Percentiles rank a stretch among this genome's conserved stretches.
These are phyloP conservation scores for Psilanteris sp. DNA, from an alignment of 1,140 invertebrate genomes.

Conservation along the genomic window DNA sequence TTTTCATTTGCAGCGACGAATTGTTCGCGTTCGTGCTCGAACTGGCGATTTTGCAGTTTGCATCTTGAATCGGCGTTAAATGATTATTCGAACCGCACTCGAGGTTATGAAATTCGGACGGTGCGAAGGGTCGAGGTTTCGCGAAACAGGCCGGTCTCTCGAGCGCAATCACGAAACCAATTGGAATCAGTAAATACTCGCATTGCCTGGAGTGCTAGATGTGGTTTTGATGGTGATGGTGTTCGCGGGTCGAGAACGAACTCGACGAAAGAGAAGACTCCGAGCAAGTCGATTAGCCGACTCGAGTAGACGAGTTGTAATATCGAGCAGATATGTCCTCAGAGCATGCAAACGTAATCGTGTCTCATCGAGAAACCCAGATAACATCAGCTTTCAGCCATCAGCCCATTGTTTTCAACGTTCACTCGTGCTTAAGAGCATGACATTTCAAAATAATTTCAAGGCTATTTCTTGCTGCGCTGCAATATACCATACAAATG, in stretches of 20 bases:
- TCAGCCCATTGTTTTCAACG: slow-evolving; percentile 31
- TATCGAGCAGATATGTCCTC: slow-evolving; percentile 72
- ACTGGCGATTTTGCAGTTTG: too few relatives aligned
- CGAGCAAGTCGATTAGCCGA: slow-evolving; percentile 56
- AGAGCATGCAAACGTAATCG: slow-evolving; percentile 72
- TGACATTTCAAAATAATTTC: too few relatives aligned
- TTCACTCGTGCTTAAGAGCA: background rate
- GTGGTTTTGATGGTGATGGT: slow-evolving; percentile 53
- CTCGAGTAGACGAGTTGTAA: slow-evolving; percentile 66
- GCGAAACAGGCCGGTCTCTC: slow-evolving; percentile 63
- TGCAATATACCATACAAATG: too few relatives aligned
- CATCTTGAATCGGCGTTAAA: too few relatives aligned
- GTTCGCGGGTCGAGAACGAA: slow-evolving; percentile 58
- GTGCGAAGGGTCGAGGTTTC: slow-evolving; percentile 30
- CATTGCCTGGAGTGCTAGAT: slow-evolving; percentile 57
- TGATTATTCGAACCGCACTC: slow-evolving; percentile 54
- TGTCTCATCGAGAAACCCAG: slow-evolving; percentile 40
- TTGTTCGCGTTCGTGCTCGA: too few relatives aligned
- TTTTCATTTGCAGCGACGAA: too few relatives aligned
- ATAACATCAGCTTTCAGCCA: slow-evolving; percentile 54
- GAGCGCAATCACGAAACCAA: slow-evolving; percentile 73
- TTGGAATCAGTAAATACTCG: slow-evolving; percentile 71
- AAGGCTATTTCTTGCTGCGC: too few relatives aligned
- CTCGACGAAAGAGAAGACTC: slow-evolving; percentile 64
- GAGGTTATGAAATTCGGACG: slow-evolving; percentile 53